A percentile compares a stretch with the other conserved stretches of the same genome.
Conservation (phyloP, 2,888 invertebrate species). For the Troides helena region DNA sequence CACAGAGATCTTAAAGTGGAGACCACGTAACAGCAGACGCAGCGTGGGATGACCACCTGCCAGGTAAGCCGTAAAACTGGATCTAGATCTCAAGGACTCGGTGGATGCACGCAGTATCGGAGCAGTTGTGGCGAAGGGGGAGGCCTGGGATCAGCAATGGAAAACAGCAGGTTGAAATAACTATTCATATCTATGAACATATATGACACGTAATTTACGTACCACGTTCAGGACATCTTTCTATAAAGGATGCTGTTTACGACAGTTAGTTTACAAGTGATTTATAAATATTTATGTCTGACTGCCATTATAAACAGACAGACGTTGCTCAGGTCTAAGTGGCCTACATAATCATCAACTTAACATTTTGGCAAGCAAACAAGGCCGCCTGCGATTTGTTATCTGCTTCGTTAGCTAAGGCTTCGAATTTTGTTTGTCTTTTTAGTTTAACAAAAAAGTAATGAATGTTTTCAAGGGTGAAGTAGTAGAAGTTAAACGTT, state of each 20-base stretch:
- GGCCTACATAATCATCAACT: constrained; percentile 25
- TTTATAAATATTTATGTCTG: background rate
- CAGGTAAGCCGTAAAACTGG: no score
- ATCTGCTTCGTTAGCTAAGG: constrained; percentile 14
- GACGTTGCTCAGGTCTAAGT: constrained; percentile 15
- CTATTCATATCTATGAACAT: background rate
- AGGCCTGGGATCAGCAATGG: no score
- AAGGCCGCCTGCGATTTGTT: constrained; percentile 26
- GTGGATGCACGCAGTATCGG: no score
- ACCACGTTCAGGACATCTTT: background rate
- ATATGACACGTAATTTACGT: background rate
- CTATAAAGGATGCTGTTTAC: background rate
- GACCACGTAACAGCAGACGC: no score
- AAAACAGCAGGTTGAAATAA: no score
- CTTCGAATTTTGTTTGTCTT: constrained; percentile 6
- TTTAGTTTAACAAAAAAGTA: constrained; percentile 3
- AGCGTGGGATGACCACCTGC: no score
- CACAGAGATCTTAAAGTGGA: no score
- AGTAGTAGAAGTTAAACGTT: background rate
- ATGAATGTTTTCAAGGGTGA: background rate
- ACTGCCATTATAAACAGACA: constrained; percentile 12
- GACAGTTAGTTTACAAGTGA: background rate
- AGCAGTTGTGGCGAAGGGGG: no score
- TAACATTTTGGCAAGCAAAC: constrained; percentile 30
- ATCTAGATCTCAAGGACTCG: no score